Evolutionary conservation across 2,888 invertebrate species (phyloP).

Genomic region (Timandra comae): DNA sequence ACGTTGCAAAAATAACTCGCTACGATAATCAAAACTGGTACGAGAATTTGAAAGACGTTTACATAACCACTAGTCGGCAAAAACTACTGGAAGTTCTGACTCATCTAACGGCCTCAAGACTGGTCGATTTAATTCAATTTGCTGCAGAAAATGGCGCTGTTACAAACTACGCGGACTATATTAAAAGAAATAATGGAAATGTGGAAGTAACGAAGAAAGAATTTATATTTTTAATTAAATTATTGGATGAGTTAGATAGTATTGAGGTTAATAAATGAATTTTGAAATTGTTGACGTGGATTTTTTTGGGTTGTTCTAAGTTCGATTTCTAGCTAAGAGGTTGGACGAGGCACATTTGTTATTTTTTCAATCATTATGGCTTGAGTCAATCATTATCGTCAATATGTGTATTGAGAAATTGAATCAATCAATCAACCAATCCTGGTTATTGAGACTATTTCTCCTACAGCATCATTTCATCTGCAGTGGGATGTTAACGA

Average conservation of each 20-base stretch:
- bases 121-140: slow-evolving; percentile 42
- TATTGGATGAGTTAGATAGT: no score
- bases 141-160: slow-evolving; percentile 31
- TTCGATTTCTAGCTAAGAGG: no score
- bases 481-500: no score
- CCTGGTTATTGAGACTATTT: no score
- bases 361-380: no score
- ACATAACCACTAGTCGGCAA: slow-evolving; percentile 29
- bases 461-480: no score
- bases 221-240: slow-evolving; percentile 32
- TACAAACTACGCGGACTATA: slow-evolving; percentile 28
- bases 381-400: no score
- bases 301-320: neutral
- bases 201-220: slow-evolving; percentile 33
- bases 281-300: slow-evolving; percentile 2
- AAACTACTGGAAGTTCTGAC: slow-evolving; percentile 35
- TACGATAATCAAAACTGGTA: slow-evolving; percentile 46
- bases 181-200: slow-evolving; percentile 27
- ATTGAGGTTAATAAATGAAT: slow-evolving; percentile 23
- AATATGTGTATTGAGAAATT: no score
- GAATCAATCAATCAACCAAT: no score
- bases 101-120: slow-evolving; percentile 36
- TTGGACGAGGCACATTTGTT: no score
- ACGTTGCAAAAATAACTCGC: slow-evolving; percentile 40
- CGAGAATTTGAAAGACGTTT: slow-evolving; percentile 40